Percentiles rank a stretch among this genome's conserved stretches.
These are phyloP conservation scores for Dendroctonus ponderosae DNA, from an alignment of 1,140 invertebrate genomes.

Conservation along the genomic window DNA sequence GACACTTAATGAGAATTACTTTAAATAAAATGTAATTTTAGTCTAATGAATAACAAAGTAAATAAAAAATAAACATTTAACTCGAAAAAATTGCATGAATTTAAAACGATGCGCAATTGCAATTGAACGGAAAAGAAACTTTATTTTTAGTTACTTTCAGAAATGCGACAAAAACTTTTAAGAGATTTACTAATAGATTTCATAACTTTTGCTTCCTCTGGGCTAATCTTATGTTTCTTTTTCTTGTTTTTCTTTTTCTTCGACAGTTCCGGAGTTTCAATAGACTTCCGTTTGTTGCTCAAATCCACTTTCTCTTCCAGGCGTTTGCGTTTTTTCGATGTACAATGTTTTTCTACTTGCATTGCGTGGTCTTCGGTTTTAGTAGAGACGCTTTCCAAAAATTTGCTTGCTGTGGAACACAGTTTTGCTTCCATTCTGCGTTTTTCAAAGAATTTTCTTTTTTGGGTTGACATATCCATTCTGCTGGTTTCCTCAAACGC, in stretches of 20 bases:
- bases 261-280: conserved; percentile 25
- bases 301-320: conserved; percentile 31
- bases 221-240: conserved; percentile 34
- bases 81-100: background rate
- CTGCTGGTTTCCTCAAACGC: conserved; percentile 42
- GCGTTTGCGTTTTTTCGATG: conserved; percentile 34
- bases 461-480: conserved; percentile 43
- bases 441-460: conserved; percentile 44
- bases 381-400: conserved; percentile 32
- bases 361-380: conserved; percentile 24
- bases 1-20: too few species aligned
- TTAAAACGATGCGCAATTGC: background rate
- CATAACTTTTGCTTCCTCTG: conserved; percentile 37
- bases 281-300: conserved; percentile 25
- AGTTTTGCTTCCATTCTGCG: conserved; percentile 41
- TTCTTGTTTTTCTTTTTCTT: conserved; percentile 39
- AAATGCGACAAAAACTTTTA: conserved; percentile 44
- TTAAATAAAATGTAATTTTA: too few species aligned
- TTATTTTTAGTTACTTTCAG: conserved; percentile 36
- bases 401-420: conserved; percentile 35
- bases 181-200: conserved; percentile 42
- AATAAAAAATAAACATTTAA: background rate
- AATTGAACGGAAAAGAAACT: conserved; percentile 1
- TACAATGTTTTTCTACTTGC: conserved; percentile 33
- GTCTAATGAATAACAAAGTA: too few species aligned